Conservation (phyloP, 1,140 invertebrate genomes). For the Dendrolimus kikuchii region DNA sequence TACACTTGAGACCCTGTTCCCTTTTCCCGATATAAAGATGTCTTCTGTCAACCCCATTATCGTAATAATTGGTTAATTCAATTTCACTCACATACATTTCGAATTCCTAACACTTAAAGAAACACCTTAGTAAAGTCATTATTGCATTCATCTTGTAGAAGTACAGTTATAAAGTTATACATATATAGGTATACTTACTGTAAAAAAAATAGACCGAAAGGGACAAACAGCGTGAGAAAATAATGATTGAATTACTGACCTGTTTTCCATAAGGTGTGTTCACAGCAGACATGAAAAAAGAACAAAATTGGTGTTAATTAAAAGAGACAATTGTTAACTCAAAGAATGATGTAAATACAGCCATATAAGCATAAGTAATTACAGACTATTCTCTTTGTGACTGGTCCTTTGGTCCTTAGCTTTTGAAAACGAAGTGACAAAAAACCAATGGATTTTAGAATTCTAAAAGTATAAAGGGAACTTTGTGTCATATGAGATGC, state of each 20-base stretch:
- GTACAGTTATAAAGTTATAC: too few species aligned
- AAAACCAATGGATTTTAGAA: not conserved
- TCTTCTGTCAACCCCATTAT: too few species aligned
- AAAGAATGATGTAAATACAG: not conserved
- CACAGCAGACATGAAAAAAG: constrained; percentile 25
- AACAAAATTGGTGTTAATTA: constrained; percentile 9
- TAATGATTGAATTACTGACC: constrained; percentile 18
- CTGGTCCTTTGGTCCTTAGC: not conserved
- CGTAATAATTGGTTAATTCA: too few species aligned
- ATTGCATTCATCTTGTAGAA: too few species aligned
- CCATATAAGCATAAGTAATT: not conserved
- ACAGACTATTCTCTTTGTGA: not conserved
- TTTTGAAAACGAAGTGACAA: not conserved
- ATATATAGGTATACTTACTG: too few species aligned
- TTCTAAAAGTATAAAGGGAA: constrained; percentile 8
- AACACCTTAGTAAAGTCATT: too few species aligned
- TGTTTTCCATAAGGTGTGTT: constrained; percentile 22
- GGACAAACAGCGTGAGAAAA: constrained; percentile 1
- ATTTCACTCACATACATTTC: too few species aligned
- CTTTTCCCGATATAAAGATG: too few species aligned
- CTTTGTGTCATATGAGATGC: constrained; percentile 2
- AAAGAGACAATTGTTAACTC: constrained; percentile 1
- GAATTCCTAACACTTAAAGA: too few species aligned
- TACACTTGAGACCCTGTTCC: too few species aligned
- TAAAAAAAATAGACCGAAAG: too few species aligned